Evolutionary conservation across 2,113 vertebrate genomes (phyloP), one percentile per base, ranked within the genome.

Genomic region (Catharus bicknelli): DNA sequence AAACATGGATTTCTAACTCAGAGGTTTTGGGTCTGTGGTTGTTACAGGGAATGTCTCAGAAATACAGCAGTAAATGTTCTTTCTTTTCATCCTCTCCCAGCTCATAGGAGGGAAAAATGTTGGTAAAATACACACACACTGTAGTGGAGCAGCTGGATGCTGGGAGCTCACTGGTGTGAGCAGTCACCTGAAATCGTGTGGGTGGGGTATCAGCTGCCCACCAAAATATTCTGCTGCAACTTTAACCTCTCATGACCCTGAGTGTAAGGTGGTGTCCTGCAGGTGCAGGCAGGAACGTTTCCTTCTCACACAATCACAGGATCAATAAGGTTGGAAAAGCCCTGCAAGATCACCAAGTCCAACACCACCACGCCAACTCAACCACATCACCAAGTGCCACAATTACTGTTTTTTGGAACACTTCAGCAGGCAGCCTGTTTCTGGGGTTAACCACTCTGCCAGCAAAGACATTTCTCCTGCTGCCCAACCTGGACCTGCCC

Each of bases 11-110:
- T 64, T 70, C 72, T 16, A 36, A 22, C 32, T 42, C 36, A 0
- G 22, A 54, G 86, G 3, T 20, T 88, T 57, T 47, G 27, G 47
- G 62, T 42, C 29, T 0, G 9, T 36, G 69, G 57, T 11, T 83
- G 40, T 73, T 62, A 57, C 40, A 16, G 80, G 51, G 68, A 88
- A 42, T 7, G 38, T 67, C 88, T 84, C 13, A 0, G 26, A 85
- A 90, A 34, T 11, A 38, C 18, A 80, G 67, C 54, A 74, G 75
- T 32, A 68, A 88, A 58, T 77, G 53, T n/a, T 85, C 64, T 76
- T 48, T 72, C 42, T 34, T 90, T 92, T 87, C 22, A 70, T 86
- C 62, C 43, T 85, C 20, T 81, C 70, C 50, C 62, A 86, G 62
- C 42, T 68, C 45, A 40, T 30, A 48, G 50, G 64, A 85, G 79